phyloP scores from a whole-genome alignment of 37 sponge, comb jelly and placozoan species.

The Bolinopsis microptera region DNA sequence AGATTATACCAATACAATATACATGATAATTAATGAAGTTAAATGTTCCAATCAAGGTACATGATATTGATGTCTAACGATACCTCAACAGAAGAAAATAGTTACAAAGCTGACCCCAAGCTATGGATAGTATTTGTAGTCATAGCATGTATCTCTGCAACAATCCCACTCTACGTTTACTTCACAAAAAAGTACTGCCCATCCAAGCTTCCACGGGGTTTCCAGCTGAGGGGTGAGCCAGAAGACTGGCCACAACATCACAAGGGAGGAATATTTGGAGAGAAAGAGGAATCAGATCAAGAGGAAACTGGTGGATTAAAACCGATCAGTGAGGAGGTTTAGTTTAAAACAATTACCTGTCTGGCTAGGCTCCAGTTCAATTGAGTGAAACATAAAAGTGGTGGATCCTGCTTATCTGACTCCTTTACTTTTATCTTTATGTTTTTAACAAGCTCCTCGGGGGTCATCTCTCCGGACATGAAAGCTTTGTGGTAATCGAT shows the following conservation, averaged over 20 bases:
- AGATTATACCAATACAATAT: too few relatives aligned
- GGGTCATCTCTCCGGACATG: not conserved
- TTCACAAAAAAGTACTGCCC: not conserved
- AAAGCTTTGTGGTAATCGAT: conserved; percentile 36
- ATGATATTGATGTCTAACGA: not conserved
- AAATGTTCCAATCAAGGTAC: too few relatives aligned
- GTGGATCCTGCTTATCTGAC: not conserved
- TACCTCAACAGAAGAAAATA: not conserved
- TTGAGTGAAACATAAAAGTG: conserved; percentile 22
- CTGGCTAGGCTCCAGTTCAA: not conserved
- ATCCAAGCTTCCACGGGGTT: not conserved
- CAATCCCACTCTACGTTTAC: not conserved
- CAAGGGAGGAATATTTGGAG: not conserved
- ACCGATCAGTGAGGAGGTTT: too few relatives aligned
- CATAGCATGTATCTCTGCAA: not conserved
- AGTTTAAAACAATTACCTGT: not conserved
- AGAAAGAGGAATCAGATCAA: not conserved
- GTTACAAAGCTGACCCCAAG: not conserved
- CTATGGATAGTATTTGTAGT: not conserved
- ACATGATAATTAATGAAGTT: too few relatives aligned
- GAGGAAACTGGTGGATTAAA: not conserved
- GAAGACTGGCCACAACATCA: not conserved
- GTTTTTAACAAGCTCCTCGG: not conserved
- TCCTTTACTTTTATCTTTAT: not conserved
- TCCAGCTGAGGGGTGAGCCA: not conserved